Evolutionary conservation across 2,888 invertebrate species (phyloP).

Genomic region (Dicranocentrus wangi): DNA sequence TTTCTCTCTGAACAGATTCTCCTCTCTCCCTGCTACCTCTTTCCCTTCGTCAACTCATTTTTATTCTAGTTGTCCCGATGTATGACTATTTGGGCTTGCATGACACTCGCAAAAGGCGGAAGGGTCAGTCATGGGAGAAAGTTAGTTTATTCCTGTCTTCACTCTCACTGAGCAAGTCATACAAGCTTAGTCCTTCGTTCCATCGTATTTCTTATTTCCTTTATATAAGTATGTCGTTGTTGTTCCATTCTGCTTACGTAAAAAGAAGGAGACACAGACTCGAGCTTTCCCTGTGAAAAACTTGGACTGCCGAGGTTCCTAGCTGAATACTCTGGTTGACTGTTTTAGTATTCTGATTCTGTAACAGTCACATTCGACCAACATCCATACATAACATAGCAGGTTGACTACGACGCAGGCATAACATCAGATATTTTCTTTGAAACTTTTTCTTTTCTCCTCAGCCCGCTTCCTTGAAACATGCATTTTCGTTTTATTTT

Average conservation of each 20-base stretch:
- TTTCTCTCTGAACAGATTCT: neutral
- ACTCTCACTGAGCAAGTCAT: constrained; percentile 16
- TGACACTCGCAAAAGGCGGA: constrained; percentile 11
- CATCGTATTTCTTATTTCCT: too few relatives aligned
- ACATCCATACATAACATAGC: constrained; percentile 59
- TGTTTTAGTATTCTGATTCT: constrained; percentile 62
- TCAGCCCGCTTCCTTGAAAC: constrained; percentile 33
- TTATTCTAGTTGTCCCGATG: constrained; percentile 20
- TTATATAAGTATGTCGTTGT: too few relatives aligned
- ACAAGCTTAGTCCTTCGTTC: neutral
- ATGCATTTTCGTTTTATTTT: constrained; percentile 51
- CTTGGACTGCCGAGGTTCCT: neutral
- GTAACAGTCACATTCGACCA: constrained; percentile 54
- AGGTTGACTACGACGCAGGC: constrained; percentile 3
- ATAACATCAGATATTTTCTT: neutral
- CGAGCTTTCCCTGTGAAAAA: neutral
- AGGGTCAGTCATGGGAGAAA: constrained; percentile 47
- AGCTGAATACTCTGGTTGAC: constrained; percentile 23
- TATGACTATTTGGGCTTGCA: constrained; percentile 24
- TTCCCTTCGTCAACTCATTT: constrained; percentile 31
- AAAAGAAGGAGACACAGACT: constrained; percentile 2
- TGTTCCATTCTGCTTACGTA: too few relatives aligned
- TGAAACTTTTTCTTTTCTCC: constrained; percentile 10
- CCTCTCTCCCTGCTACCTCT: constrained; percentile 9
- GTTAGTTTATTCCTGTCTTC: constrained; percentile 33